Percentiles rank a stretch among this genome's conserved stretches.
Evolutionary conservation across 2,888 invertebrate species (phyloP).

Genomic region (Smittia sp.): DNA sequence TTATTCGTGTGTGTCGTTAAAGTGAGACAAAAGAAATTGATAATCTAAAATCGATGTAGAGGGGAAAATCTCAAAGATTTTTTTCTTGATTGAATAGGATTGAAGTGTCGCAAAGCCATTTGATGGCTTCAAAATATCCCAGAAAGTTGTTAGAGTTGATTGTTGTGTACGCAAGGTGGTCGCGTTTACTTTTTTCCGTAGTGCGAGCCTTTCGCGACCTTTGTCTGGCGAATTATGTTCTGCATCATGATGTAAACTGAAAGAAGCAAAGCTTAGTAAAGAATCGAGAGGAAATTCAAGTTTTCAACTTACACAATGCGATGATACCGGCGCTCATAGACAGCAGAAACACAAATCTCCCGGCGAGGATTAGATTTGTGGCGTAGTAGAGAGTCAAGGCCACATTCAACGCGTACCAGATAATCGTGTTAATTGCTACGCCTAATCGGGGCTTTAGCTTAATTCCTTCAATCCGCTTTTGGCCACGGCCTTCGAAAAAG

Average conservation of each 20-base stretch:
- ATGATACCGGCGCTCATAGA: slow-evolving; percentile 63
- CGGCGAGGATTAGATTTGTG: slow-evolving; percentile 65
- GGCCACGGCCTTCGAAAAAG: slow-evolving; percentile 68
- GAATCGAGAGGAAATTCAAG: slow-evolving; percentile 22
- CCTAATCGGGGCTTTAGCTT: slow-evolving; percentile 59
- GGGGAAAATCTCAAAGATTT: too few relatives aligned
- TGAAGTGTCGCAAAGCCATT: too few relatives aligned
- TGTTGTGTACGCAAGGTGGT: not conserved
- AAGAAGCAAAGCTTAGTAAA: slow-evolving; percentile 36
- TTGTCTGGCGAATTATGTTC: slow-evolving; percentile 72
- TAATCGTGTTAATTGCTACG: slow-evolving; percentile 64
- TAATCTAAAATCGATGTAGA: too few relatives aligned
- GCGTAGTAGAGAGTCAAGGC: slow-evolving; percentile 69
- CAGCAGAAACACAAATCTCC: slow-evolving; percentile 67
- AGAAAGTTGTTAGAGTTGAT: not conserved
- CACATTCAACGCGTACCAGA: slow-evolving; percentile 65
- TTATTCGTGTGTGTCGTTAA: too few relatives aligned
- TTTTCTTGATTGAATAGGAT: too few relatives aligned
- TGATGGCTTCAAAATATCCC: too few relatives aligned
- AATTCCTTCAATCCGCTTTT: slow-evolving; percentile 60
- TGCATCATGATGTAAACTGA: slow-evolving; percentile 69
- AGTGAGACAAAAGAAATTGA: too few relatives aligned
- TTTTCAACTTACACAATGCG: slow-evolving; percentile 63
- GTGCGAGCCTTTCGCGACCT: slow-evolving; percentile 73
- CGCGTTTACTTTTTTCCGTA: slow-evolving; percentile 58